A percentile compares a stretch with the other conserved stretches of the same genome.
These are phyloP conservation scores for Dromas ardeola DNA, from an alignment of 2,113 vertebrate genomes.

Conservation along the genomic window DNA sequence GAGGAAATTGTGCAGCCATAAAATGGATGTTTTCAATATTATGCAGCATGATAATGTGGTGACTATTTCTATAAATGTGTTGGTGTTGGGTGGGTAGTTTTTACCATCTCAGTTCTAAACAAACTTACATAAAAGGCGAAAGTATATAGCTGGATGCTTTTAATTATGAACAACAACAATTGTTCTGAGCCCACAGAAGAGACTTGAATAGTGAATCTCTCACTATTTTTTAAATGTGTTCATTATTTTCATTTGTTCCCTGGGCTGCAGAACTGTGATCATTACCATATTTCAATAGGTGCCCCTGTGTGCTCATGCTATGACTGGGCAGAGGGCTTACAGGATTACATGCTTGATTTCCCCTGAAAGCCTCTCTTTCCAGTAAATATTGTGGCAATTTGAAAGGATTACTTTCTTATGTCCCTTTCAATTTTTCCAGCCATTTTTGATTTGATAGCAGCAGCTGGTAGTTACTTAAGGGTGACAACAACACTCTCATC, in stretches of 20 bases:
- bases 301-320: constrained; percentile 32
- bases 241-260: constrained; percentile 36
- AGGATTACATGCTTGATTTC: constrained; percentile 74
- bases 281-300: constrained; percentile 67
- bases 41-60: constrained; percentile 13
- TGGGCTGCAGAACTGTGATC: not conserved
- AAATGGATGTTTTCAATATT: constrained; percentile 28
- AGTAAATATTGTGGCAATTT: constrained; percentile 76
- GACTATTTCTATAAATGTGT: not conserved
- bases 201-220: not conserved
- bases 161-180: not conserved
- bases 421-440: constrained; percentile 69
- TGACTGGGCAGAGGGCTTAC: constrained; percentile 60
- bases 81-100: not conserved
- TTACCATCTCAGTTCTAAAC: not conserved
- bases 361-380: constrained; percentile 67
- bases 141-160: not conserved
- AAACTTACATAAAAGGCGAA: not conserved
- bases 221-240: not conserved
- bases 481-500: constrained; percentile 65
- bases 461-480: constrained; percentile 74
- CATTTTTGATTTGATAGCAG: constrained; percentile 72
- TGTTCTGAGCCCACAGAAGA: not conserved
- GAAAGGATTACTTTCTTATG: constrained; percentile 72
- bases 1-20: constrained; percentile 26